Evolutionary conservation across 2,113 vertebrate species (phyloP).

Genomic region (Chroicocephalus ridibundus): DNA sequence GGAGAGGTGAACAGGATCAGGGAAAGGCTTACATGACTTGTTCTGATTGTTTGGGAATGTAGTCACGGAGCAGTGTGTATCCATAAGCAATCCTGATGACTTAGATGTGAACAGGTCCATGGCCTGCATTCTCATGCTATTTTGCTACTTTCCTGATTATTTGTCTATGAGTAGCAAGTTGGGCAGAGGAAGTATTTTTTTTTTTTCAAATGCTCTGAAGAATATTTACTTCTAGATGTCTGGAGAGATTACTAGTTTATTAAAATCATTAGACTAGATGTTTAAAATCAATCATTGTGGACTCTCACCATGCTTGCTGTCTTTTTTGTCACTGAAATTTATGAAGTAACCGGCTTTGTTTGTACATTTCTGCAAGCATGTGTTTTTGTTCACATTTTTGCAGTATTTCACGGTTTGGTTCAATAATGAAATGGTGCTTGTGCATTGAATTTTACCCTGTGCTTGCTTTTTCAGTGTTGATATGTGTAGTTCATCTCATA

Average conservation of each 20-base stretch:
- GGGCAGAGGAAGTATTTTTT: not conserved
- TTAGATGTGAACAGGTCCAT: accelerated
- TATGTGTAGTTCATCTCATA: not conserved
- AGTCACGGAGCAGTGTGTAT: accelerated
- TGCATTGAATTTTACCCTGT: not conserved
- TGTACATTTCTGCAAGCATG: not conserved
- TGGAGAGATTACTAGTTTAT: not conserved
- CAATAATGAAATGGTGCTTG: not conserved
- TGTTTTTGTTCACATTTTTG: not conserved
- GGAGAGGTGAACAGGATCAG: not conserved
- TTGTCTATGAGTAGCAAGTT: not conserved
- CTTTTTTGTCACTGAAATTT: not conserved
- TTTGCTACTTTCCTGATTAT: not conserved
- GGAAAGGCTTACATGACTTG: accelerated
- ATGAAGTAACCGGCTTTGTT: no score
- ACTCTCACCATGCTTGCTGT: not conserved
- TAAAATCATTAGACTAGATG: not conserved
- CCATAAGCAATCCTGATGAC: not conserved
- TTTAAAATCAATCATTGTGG: not conserved
- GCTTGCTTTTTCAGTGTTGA: not conserved
- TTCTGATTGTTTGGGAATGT: not conserved
- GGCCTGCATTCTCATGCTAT: not conserved
- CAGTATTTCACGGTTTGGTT: not conserved
- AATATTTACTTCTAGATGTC: not conserved
- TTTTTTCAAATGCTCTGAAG: not conserved